Conservation (phyloP, 2,888 invertebrate species). For the Nasonovia ribisnigri region DNA sequence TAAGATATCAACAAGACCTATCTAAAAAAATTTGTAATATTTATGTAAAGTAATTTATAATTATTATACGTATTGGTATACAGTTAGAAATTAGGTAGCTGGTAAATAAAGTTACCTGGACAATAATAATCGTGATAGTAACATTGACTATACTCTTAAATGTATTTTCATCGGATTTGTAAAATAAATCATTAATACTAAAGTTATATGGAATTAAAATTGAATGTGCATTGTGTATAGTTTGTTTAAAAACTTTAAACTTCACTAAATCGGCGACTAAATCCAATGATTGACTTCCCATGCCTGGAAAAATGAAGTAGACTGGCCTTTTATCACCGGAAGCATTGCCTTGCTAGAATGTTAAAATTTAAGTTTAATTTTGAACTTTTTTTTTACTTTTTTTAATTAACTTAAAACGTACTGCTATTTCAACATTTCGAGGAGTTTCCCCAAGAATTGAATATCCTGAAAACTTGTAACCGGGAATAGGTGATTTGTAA, state of each 20-base stretch:
- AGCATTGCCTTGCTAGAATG: conserved; percentile 22
- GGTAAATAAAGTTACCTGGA: conserved; percentile 73
- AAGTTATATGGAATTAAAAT: conserved; percentile 75
- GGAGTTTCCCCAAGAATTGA: conserved; percentile 54
- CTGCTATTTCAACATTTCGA: conserved; percentile 38
- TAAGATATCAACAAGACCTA: conserved; percentile 77
- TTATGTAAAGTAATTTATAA: neutral
- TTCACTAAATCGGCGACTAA: conserved; percentile 79
- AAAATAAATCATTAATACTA: conserved; percentile 67
- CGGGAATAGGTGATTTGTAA: conserved; percentile 69
- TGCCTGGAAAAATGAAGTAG: conserved; percentile 82
- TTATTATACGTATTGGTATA: neutral
- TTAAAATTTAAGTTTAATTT: neutral
- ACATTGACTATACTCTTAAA: conserved; percentile 51
- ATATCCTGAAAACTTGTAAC: conserved; percentile 69
- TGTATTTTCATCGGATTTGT: conserved; percentile 51
- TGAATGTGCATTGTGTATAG: conserved; percentile 75
- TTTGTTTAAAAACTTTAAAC: conserved; percentile 77
- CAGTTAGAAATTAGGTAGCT: neutral
- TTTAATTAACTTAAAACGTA: neutral
- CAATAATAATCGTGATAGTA: conserved; percentile 78
- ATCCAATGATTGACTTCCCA: conserved; percentile 81
- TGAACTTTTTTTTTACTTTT: no score
- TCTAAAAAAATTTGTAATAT: conserved; percentile 70
- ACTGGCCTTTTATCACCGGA: conserved; percentile 69